Evolutionary conservation across 2,113 vertebrate genomes (phyloP).

Genomic region (Dasyprocta punctata): DNA sequence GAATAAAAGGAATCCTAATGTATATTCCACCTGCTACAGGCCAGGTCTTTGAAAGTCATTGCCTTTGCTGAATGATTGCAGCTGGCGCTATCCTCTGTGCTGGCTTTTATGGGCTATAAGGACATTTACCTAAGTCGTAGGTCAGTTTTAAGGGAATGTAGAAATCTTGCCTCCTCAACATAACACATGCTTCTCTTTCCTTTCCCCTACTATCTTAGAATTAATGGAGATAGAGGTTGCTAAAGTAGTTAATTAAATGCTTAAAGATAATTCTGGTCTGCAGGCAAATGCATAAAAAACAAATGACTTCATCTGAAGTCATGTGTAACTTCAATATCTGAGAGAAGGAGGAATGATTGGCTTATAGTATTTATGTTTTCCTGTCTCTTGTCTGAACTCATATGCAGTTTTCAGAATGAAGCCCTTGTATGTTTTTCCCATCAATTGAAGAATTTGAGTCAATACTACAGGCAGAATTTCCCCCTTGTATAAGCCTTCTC

Average conservation of each 20-base stretch:
- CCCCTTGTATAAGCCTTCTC: conserved; percentile 60
- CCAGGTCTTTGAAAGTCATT: conserved; percentile 56
- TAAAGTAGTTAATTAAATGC: conserved; percentile 35
- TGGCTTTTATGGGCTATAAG: conserved; percentile 64
- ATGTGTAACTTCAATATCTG: conserved; percentile 7
- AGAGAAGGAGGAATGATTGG: neutral
- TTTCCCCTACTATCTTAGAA: conserved; percentile 34
- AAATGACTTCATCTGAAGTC: conserved; percentile 26
- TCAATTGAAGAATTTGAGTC: conserved; percentile 67
- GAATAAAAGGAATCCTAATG: conserved; percentile 27
- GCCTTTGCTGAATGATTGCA: conserved; percentile 49
- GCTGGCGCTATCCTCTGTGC: conserved; percentile 63
- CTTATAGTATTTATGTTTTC: conserved; percentile 62
- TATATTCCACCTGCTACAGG: conserved; percentile 61
- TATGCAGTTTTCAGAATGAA: conserved; percentile 76
- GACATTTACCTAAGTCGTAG: conserved; percentile 28
- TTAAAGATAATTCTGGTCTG: neutral
- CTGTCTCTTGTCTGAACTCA: conserved; percentile 63
- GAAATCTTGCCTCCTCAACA: conserved; percentile 32
- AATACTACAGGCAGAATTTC: conserved; percentile 49
- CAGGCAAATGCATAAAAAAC: conserved; percentile 6
- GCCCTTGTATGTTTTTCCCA: conserved; percentile 70
- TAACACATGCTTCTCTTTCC: conserved; percentile 40
- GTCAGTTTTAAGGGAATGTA: conserved; percentile 39
- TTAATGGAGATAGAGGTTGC: conserved; percentile 14